Evolutionary conservation across 2,888 invertebrate genomes (phyloP).

Genomic region (Watsonalla binaria): DNA sequence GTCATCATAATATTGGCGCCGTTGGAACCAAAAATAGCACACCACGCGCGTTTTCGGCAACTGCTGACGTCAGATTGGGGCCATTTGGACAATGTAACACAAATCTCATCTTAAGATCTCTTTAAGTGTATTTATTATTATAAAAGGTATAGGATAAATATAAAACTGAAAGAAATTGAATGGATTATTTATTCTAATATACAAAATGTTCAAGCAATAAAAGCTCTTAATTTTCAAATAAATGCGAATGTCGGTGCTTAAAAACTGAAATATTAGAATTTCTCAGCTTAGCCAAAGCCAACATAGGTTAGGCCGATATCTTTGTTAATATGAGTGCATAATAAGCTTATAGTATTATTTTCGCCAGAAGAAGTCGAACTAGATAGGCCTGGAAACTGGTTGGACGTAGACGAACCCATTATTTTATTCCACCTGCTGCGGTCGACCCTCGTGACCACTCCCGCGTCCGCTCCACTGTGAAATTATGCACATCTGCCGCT

Average conservation of each 20-base stretch:
- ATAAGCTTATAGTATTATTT: neutral
- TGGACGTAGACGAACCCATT: constrained; percentile 18
- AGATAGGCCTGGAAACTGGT: constrained; percentile 14
- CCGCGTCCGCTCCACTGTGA: constrained; percentile 61
- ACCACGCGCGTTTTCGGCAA: constrained; percentile 53
- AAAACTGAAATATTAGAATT: too few species aligned
- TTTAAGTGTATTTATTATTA: constrained; percentile 7
- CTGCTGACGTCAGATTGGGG: constrained; percentile 58
- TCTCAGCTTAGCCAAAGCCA: too few species aligned
- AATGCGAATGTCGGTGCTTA: too few species aligned
- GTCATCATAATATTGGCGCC: constrained; percentile 54
- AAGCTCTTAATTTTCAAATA: too few species aligned
- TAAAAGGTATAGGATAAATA: neutral
- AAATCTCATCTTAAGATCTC: constrained; percentile 19
- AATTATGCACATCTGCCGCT: constrained; percentile 67
- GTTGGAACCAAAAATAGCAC: constrained; percentile 53
- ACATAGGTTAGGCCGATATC: too few species aligned
- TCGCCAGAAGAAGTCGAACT: neutral
- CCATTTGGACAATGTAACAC: constrained; percentile 56
- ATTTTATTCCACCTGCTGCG: constrained; percentile 54
- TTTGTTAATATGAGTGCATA: neutral
- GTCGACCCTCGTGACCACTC: constrained; percentile 62
- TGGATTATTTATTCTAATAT: too few species aligned
- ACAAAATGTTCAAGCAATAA: too few species aligned
- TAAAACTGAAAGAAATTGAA: too few species aligned